A percentile compares a stretch with the other conserved stretches of the same genome.
Conservation (phyloP, 2,113 vertebrate species). For the Chascanopsetta lugubris region DNA sequence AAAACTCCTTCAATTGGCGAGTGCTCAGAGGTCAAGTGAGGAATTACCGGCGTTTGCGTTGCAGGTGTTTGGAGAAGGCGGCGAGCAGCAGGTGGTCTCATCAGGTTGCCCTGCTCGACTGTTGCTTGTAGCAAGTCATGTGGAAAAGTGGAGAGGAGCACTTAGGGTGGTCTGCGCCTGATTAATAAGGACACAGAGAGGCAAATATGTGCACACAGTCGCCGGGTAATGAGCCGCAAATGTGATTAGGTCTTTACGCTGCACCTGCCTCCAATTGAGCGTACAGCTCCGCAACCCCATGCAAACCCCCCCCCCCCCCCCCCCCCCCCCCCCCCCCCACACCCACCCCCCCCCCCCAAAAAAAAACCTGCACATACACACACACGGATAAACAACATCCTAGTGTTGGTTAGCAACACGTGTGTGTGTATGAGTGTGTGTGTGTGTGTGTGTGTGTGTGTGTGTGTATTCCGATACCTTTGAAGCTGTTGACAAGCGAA, state of each 20-base stretch:
- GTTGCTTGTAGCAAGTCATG: constrained; percentile 80
- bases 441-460: constrained; percentile 19
- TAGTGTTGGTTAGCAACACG: constrained; percentile 42
- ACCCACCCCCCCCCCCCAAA: no score
- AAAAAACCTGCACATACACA: no score
- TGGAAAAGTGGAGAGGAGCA: constrained; percentile 81
- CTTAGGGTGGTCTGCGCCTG: constrained; percentile 78
- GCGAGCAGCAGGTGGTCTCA: constrained; percentile 76
- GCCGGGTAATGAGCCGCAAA: constrained; percentile 79
- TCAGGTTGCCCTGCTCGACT: constrained; percentile 73
- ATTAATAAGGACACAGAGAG: constrained; percentile 81
- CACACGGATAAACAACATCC: constrained; percentile 50
- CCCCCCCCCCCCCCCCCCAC: no score
- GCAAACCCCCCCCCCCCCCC: constrained; percentile 16
- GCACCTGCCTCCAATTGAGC: constrained; percentile 81
- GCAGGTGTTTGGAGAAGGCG: constrained; percentile 66
- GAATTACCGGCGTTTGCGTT: constrained; percentile 59
- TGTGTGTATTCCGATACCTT: constrained; percentile 39
- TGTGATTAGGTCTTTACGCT: constrained; percentile 81
- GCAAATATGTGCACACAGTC: constrained; percentile 81
- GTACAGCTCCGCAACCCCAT: constrained; percentile 62
- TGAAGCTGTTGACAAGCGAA: constrained; percentile 59
- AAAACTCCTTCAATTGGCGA: constrained; percentile 51
- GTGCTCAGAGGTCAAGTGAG: constrained; percentile 73
- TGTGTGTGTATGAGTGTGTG: constrained; percentile 18